Evolutionary conservation across 2,888 invertebrate genomes (phyloP), one percentile per base, ranked within the genome.

Genomic region (Bembecia ichneumoniformis): DNA sequence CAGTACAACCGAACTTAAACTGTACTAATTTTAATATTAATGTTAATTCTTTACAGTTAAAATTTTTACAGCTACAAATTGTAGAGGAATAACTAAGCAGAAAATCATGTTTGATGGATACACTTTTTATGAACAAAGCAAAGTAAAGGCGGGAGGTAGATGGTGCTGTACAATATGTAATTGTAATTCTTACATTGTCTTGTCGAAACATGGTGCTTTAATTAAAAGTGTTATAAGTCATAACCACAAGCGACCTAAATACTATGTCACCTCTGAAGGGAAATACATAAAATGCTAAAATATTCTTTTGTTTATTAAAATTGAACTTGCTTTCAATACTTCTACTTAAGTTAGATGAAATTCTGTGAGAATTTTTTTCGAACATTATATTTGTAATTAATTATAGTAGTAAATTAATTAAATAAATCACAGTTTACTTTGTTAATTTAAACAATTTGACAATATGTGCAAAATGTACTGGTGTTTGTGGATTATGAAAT

Each of bases 71-170:
- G 15, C 17, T 44, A 11, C 2, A 9, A 17, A 11, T 7, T 28
- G 7, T 9, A 28, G 9, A 5, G 28, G 14, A 15, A 44, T 4
- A 34, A 55, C 53, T 2, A 58, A 58, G 35, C 46, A 52, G 46
- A 51, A 46, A 35, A 34, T 57, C 14, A 56, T 58, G 57, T 40
- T 47, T 17, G 49, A 52, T 14, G 55, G 57, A 3, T 47, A 35
- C 47, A 47, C 47, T 9, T 47, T 16, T 14, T 40, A 36, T 16
- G 17, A 7, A 3, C 47, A 36, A n/a, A 11, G 1, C 11, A n/a
- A 13, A 13, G 11, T 36, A 3, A 40, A 20, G 10, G 16, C 7
- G 11, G 47, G 47, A 10, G 10, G 15, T 5, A 35, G 40, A 13
- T 47, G 36, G 36, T 14, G 47, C 10, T 47, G 47, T 20, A 47